Conservation (phyloP, 2,113 vertebrate genomes). For the Mohoua ochrocephala region DNA sequence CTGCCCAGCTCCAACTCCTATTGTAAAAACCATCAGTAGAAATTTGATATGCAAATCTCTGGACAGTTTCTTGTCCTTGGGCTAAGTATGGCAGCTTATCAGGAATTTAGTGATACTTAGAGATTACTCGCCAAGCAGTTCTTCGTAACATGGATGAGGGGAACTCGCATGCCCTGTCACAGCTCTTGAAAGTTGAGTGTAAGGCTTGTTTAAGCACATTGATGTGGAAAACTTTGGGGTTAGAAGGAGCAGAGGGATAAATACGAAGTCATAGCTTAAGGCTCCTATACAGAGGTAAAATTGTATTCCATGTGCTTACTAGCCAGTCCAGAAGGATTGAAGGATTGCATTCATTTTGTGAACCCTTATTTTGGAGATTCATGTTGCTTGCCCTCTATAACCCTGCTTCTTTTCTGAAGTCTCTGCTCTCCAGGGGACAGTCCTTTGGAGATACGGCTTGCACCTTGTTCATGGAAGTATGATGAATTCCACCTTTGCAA, state of each 20-base stretch:
- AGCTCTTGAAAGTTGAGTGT: neutral
- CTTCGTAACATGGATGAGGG: neutral
- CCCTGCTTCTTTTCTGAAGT: neutral
- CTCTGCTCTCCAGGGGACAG: neutral
- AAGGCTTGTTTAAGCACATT: neutral
- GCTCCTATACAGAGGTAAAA: neutral
- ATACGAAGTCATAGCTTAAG: neutral
- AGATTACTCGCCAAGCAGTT: neutral
- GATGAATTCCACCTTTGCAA: neutral
- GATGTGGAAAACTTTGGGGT: neutral
- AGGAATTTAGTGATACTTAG: neutral
- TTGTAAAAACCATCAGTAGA: neutral
- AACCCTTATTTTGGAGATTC: neutral
- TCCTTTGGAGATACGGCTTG: neutral
- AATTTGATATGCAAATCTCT: slow-evolving; percentile 50
- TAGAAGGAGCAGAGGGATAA: neutral
- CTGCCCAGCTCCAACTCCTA: neutral
- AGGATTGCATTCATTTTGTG: neutral
- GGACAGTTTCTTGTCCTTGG: slow-evolving; percentile 10
- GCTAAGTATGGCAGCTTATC: slow-evolving; percentile 18
- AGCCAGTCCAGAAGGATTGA: neutral
- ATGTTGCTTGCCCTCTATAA: neutral
- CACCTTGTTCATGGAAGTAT: neutral
- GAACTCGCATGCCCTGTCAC: neutral
- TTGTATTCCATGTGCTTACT: neutral